Percentiles rank a stretch among this genome's conserved stretches.
These are phyloP conservation scores for Asobara japonica DNA, from an alignment of 1,140 invertebrate species.

Conservation along the genomic window DNA sequence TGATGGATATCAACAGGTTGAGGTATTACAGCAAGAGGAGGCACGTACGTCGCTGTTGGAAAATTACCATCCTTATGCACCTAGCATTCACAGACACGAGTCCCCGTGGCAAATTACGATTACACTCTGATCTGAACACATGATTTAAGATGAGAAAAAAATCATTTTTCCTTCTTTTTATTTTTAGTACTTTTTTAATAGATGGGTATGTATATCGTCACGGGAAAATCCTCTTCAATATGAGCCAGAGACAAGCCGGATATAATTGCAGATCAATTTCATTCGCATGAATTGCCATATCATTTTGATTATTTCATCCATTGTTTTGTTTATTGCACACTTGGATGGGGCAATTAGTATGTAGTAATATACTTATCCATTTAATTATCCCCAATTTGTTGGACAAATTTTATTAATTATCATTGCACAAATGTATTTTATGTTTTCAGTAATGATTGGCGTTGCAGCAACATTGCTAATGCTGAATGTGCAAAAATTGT, in stretches of 20 bases:
- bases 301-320: not conserved
- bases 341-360: not conserved
- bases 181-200: not conserved
- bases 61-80: conserved; percentile 18
- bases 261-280: conserved; percentile 12
- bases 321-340: not conserved
- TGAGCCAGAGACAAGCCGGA: not conserved
- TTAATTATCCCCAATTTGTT: not conserved
- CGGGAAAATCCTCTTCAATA: conserved; percentile 11
- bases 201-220: not conserved
- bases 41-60: conserved; percentile 18
- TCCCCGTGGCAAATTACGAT: conserved; percentile 19
- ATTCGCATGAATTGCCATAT: not conserved
- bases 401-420: not conserved
- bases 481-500: no score
- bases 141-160: not conserved
- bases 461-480: no score
- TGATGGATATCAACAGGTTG: not conserved
- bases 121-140: conserved; percentile 15
- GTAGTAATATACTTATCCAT: no score
- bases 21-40: not conserved
- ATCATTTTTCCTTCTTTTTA: not conserved
- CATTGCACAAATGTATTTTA: not conserved
- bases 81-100: not conserved
- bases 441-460: not conserved